Base-by-base conservation (phyloP, 2,113 vertebrate species). In the Lamprotornis superbus region DNA sequence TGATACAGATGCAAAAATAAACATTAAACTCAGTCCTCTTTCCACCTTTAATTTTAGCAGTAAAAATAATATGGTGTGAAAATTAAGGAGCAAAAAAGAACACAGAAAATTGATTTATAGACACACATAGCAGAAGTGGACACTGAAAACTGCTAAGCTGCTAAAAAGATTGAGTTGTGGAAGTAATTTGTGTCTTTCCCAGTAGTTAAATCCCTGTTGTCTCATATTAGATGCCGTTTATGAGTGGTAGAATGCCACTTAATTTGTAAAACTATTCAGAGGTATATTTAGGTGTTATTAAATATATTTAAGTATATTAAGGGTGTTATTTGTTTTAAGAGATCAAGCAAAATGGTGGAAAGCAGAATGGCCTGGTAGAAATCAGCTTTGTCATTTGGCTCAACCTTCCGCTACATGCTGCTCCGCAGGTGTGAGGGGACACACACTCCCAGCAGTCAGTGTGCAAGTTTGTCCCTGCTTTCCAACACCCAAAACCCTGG, bases 341-440 rank as follows among this genome's bases (percentile, higher is more conserved):
- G 7, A 80, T 15, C 9, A 70, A 63, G 12, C 6, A 28, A 40
- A 77, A 79, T 7, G 27, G 7, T 1, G 2, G 3, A 86, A 87
- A 50, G 15, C 44, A 59, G 35, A 70, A 49, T 1, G 1, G 7
- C 9, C 35, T 0, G 1, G 12, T 7, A 63, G 31, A 71, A 84
- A 86, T 6, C 9, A 19, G 31, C 33, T 50, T 37, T 46, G 33
- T 28, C 5, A 24, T 73, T 83, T 53, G 27, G 40, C n/a, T 40
- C 63, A 61, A 10, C 18, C 7, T 67, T 63, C 35, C 30, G 24
- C 5, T 31, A 13, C 5, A 6, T n/a, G 27, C 9, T 5, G 0
- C 20, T 24, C 30, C 2, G 0, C 27, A 47, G 49, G 9, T 7
- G 8, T 0, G 0, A 20, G 12, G 14, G 40, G 8, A 28, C 8